A percentile compares a stretch with the other conserved stretches of the same genome.
Evolutionary conservation across 2,888 invertebrate genomes (phyloP).

Genomic region (Drosophila atripex): DNA sequence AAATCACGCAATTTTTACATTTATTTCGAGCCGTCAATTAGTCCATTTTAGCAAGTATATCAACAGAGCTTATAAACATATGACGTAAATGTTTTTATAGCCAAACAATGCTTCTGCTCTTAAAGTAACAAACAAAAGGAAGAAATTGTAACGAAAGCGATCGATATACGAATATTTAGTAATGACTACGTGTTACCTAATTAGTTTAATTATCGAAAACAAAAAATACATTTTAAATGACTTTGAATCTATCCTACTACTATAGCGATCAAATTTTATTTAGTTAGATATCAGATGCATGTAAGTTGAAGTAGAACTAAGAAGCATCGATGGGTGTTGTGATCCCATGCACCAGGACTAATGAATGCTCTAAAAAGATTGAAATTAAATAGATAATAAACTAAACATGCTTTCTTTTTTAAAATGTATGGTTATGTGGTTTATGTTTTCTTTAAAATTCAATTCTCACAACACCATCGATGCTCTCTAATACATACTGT

Average conservation of each 20-base stretch:
- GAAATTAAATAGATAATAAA: background rate
- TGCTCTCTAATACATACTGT: background rate
- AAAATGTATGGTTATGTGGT: background rate
- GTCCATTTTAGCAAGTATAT: constrained; percentile 56
- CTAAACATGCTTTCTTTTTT: background rate
- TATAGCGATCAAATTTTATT: constrained; percentile 1
- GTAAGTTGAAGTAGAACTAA: constrained; percentile 1
- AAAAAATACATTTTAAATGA: constrained; percentile 11
- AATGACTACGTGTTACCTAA: constrained; percentile 68
- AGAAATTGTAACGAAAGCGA: constrained; percentile 55
- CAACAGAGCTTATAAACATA: constrained; percentile 31
- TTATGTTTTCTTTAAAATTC: background rate
- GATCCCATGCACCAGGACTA: background rate
- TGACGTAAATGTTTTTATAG: constrained; percentile 13
- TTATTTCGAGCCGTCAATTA: constrained; percentile 67
- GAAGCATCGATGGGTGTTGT: background rate
- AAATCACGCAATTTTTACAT: constrained; percentile 37
- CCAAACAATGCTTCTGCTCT: background rate
- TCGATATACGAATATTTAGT: constrained; percentile 51
- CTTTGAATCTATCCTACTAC: background rate
- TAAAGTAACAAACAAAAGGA: constrained; percentile 22
- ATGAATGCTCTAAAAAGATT: background rate
- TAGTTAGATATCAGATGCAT: background rate
- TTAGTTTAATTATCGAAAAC: constrained; percentile 57
- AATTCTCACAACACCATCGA: background rate